These are phyloP conservation scores for Drosophila novamexicana DNA, from an alignment of 1,140 invertebrate genomes.

Conservation along the genomic window DNA sequence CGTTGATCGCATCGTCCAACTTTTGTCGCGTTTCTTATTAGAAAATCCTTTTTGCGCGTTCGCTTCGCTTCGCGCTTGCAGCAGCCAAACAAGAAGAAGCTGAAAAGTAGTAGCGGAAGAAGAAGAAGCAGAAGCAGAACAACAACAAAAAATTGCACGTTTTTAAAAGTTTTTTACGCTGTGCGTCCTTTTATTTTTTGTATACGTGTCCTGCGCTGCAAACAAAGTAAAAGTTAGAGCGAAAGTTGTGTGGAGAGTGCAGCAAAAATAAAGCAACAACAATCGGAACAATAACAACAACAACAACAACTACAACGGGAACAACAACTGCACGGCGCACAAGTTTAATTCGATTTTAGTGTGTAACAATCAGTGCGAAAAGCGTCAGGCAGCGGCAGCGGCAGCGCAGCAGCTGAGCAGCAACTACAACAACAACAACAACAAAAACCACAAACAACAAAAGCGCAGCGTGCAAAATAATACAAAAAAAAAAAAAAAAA, in stretches of 20 bases:
- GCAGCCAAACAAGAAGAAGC: conserved; percentile 24
- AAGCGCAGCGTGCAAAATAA: conserved; percentile 46
- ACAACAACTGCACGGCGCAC: conserved; percentile 37
- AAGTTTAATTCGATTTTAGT: conserved; percentile 81
- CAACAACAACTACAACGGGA: background rate
- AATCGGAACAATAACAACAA: conserved; percentile 9
- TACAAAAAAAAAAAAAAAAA: conserved; percentile 24
- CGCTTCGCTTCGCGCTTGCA: conserved; percentile 31
- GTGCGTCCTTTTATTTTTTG: conserved; percentile 13
- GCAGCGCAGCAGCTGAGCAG: conserved; percentile 20
- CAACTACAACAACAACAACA: conserved; percentile 27
- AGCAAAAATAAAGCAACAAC: conserved; percentile 47
- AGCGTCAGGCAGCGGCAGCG: conserved; percentile 28
- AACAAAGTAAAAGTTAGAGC: conserved; percentile 77
- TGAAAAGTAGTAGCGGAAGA: background rate
- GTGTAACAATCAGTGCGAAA: conserved; percentile 71
- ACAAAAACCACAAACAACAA: conserved; percentile 43
- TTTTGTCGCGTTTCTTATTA: conserved; percentile 49
- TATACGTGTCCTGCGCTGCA: conserved; percentile 42
- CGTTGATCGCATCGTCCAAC: conserved; percentile 33
- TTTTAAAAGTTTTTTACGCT: conserved; percentile 54
- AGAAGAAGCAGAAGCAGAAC: conserved; percentile 2
- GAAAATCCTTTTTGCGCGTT: conserved; percentile 62
- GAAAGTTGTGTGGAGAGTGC: conserved; percentile 75
- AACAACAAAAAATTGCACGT: conserved; percentile 47